Base-by-base conservation (phyloP, 2,113 vertebrate genomes). In the Mustela nigripes region DNA sequence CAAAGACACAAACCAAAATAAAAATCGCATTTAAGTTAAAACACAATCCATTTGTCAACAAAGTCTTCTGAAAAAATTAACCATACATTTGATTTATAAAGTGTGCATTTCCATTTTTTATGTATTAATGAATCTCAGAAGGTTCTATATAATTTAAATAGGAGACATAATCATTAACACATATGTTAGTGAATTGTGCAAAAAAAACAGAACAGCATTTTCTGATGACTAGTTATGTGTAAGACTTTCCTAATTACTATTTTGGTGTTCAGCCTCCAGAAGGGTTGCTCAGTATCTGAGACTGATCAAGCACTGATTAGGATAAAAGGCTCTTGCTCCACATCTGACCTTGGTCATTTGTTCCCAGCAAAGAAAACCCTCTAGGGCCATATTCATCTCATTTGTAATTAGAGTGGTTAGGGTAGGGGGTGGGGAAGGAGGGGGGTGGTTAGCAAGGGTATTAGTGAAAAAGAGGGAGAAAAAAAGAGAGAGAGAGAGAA, bases 21-120 rank as follows among this genome's bases (percentile, higher is more conserved):
- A 89, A 93, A 69, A 45, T n/a, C 50, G 39, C 16, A 79, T 26
- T 79, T 92, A 89, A 92, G 12, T 96, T 92, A 95, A 79, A 79
- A 88, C 67, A 60, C 36, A 95, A 71, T 71, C 15, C 16, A 62
- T 76, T 69, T 85, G 42, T 86, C 31, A 96, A 73, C 10, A 86
- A 48, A 36, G 9, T 12, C 4, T 56, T 63, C 84, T 42, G 16
- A 56, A 76, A 87, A 97, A 58, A 58, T 73, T 60, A 89, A 50
- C 1, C 21, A 50, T 26, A 74, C 4, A 71, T 87, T 88, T 79
- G 88, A 58, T 22, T 89, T 95, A 62, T 15, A 28, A 85, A 91
- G 24, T 56, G 0, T 56, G 10, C 2, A 2, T 12, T 74, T 48
- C 4, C 9, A 56, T 69, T 67, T 85, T 92, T 92, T 63, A 42